These are phyloP conservation scores for Dorcus hopei DNA, from an alignment of 2,888 invertebrate genomes.

Conservation along the genomic window DNA sequence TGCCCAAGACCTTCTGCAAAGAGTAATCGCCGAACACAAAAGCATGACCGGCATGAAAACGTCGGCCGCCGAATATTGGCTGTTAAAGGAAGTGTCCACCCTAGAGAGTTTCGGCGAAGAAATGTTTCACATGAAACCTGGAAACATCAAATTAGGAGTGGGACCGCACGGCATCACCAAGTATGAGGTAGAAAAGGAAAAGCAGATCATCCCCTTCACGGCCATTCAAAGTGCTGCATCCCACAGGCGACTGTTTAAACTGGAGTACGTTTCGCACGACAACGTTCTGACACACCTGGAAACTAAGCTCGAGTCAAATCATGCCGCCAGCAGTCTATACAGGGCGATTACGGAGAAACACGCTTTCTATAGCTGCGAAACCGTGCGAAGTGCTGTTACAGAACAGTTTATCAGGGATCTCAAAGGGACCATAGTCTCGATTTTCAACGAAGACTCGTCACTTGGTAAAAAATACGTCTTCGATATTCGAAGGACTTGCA, in stretches of 20 bases:
- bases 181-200: conserved; percentile 64
- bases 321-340: conserved; percentile 78
- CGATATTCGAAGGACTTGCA: conserved; percentile 83
- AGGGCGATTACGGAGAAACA: conserved; percentile 88
- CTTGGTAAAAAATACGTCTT: conserved; percentile 87
- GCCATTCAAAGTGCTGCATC: conserved; percentile 78
- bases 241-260: conserved; percentile 68
- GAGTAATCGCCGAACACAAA: conserved; percentile 62
- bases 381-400: conserved; percentile 82
- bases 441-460: conserved; percentile 85
- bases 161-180: conserved; percentile 81
- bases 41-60: conserved; percentile 59
- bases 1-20: conserved; percentile 62
- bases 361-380: conserved; percentile 91
- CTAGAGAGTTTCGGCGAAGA: conserved; percentile 82
- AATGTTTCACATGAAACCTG: conserved; percentile 68
- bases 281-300: conserved; percentile 68
- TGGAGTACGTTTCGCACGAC: conserved; percentile 69
- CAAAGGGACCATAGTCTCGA: conserved; percentile 86
- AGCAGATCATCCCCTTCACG: conserved; percentile 75
- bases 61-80: conserved; percentile 79
- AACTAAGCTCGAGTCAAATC: conserved; percentile 77
- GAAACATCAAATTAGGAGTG: conserved; percentile 61
- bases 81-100: conserved; percentile 76
- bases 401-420: conserved; percentile 86